phyloP scores from a whole-genome alignment of 2,888 invertebrate genomes.

The Cosmia pyralina region DNA sequence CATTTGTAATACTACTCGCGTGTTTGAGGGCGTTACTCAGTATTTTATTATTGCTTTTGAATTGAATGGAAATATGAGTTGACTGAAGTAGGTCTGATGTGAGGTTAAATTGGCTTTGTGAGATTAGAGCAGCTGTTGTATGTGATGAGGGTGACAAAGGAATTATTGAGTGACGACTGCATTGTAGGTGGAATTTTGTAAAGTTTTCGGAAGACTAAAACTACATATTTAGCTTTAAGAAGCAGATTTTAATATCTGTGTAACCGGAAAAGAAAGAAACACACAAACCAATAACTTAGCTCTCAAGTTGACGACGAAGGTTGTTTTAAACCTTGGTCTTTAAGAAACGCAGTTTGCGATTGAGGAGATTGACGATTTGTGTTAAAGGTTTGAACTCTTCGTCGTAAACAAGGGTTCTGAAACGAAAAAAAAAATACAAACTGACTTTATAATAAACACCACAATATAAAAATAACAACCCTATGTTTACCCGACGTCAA shows the following conservation, averaged over 20 bases:
- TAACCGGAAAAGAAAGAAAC: no score
- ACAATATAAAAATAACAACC: conserved; percentile 32
- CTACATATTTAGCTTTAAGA: no score
- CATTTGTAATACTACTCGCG: conserved; percentile 62
- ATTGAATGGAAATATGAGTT: conserved; percentile 47
- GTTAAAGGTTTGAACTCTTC: no score
- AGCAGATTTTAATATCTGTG: no score
- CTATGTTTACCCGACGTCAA: conserved; percentile 37
- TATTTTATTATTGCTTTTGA: conserved; percentile 40
- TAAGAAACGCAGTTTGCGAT: no score
- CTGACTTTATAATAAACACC: conserved; percentile 5
- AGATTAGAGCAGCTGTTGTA: conserved; percentile 41
- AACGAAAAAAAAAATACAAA: neutral
- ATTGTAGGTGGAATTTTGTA: neutral
- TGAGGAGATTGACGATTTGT: neutral
- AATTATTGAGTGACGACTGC: conserved; percentile 20
- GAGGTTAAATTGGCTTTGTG: conserved; percentile 52
- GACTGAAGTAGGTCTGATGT: conserved; percentile 38
- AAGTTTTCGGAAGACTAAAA: neutral
- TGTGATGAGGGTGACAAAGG: conserved; percentile 6
- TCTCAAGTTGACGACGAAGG: no score
- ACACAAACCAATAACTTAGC: no score
- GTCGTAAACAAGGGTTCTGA: no score
- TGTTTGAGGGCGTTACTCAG: conserved; percentile 68
- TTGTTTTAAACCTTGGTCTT: no score